Base-by-base conservation (phyloP, 2,797 vertebrate genomes). In the Sphaeramia orbicularis region DNA sequence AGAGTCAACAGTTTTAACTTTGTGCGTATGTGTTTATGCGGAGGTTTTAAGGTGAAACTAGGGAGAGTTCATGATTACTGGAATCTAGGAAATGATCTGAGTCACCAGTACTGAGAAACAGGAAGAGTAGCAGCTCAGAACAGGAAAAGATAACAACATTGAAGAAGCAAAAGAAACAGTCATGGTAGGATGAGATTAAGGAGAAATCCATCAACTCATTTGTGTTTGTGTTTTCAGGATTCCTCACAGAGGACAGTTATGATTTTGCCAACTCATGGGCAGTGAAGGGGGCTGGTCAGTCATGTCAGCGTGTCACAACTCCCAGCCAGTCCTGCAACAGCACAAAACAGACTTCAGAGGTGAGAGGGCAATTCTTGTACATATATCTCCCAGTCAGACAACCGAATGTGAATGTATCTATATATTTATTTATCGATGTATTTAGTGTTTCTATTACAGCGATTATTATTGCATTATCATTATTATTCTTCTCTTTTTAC, bases 191-290 rank as follows among this genome's bases (percentile, higher is more conserved):
- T 76, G 83, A 85, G 86, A 90, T 90, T 86, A 90, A 86, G 56
- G 35, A 53, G 18, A 71, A 65, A 76, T 84, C 65, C 74, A 49
- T 83, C 55, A 86, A 37, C 71, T 38, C 6, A 4, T 62, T 24
- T 65, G 35, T 63, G 7, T 52, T 1, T 78, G 16, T 63, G 44
- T 60, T 73, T 84, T 42, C 79, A 99, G 98, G 96, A 18, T 95
- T 95, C 56, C 74, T 96, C 32, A 95, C 95, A 50, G 94, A 90
- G 2, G 94, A 94, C 79, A 94, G 94, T 64, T 96, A 96, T 0
- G 95, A 95, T 77, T 99, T 98, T 91, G 97, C 96, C 59, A 99
- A 99, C 79, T 99, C 98, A 40, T 99, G 98, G 98, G 95, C 95
- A 32, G 87, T 97, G 87, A 95, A 95, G 62, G 95, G 93, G 3